phyloP scores from a whole-genome alignment of 1,140 invertebrate species.

The Euwallacea fornicatus region DNA sequence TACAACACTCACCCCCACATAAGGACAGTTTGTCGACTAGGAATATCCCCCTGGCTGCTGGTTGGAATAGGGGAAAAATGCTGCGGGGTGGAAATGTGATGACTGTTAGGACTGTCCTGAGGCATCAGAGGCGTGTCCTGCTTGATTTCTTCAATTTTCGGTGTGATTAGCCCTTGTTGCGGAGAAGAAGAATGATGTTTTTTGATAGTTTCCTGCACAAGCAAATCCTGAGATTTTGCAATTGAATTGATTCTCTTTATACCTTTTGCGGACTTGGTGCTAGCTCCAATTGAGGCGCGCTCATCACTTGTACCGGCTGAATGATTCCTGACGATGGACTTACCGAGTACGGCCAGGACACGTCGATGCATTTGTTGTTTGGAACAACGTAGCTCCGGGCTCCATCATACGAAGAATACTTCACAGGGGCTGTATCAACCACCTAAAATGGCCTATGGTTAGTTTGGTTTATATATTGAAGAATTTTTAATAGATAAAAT shows the following conservation, averaged over 20 bases:
- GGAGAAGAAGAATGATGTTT: slow-evolving; percentile 62
- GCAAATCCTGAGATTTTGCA: neutral
- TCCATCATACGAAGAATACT: slow-evolving; percentile 55
- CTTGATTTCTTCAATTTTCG: slow-evolving; percentile 68
- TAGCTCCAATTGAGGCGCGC: slow-evolving; percentile 51
- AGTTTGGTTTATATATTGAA: too few species aligned
- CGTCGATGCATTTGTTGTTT: slow-evolving; percentile 54
- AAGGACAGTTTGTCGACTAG: slow-evolving; percentile 78
- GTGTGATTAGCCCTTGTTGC: slow-evolving; percentile 60
- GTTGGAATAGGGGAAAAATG: slow-evolving; percentile 54
- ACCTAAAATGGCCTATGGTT: slow-evolving; percentile 39
- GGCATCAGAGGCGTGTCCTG: slow-evolving; percentile 55
- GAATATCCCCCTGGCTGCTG: slow-evolving; percentile 51
- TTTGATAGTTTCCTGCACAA: slow-evolving; percentile 20
- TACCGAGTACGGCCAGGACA: slow-evolving; percentile 55
- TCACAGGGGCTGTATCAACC: slow-evolving; percentile 54
- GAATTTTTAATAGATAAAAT: too few species aligned
- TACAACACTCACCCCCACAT: slow-evolving; percentile 71
- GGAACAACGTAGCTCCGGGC: slow-evolving; percentile 60
- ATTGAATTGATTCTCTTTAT: slow-evolving; percentile 45
- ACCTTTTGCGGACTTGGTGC: slow-evolving; percentile 52
- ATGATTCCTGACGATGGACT: slow-evolving; percentile 57
- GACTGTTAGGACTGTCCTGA: slow-evolving; percentile 53
- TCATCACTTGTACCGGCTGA: slow-evolving; percentile 56
- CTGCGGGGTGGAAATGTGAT: slow-evolving; percentile 56